Base-by-base conservation (phyloP, 2,797 vertebrate genomes). In the Myotis findleyi region DNA sequence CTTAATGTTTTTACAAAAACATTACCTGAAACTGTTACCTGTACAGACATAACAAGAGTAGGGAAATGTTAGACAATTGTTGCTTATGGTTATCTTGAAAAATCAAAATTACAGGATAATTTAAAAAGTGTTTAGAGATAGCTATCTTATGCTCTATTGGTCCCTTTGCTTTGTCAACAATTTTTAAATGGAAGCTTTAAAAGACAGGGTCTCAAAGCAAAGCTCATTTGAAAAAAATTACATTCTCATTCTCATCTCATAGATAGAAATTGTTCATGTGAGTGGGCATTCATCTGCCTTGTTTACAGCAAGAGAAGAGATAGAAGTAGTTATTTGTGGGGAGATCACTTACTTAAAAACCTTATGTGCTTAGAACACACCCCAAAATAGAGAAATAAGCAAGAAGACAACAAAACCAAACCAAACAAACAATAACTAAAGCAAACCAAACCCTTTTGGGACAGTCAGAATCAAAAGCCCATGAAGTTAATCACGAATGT, bases 1-100 rank as follows among this genome's bases (percentile, higher is more conserved):
- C 25, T 80, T 69, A 51, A 38, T 75, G 30, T n/a, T 75, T 92
- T 89, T 92, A 68, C 30, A 92, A 68, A 95, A 47, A 47, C 47
- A 47, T 47, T 47, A 47, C 13, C 57, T 53, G 44, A 55, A 79
- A 68, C 53, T 83, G 17, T 92, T 80, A 51, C 38, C 4, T 75
- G 5, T 59, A 80, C 18, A 89, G 66, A 55, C 38, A 33, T 51
- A 55, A 53, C 6, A 85, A 72, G 4, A 44, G 20, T 68, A 44
- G 51, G 79, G 27, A 41, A 66, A 57, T 81, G 20, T 53, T 89
- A 57, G 25, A 23, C 81, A 76, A 76, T 72, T 86, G 55, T 66
- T 77, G 33, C 33, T 83, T 77, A 83, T 30, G 36, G 23, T 87
- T 87, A 84, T 62, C 36, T 49, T 77, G 25, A 87, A 91, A 91